Evolutionary conservation across 2,797 vertebrate species (phyloP).

Genomic region (Tadarida brasiliensis): DNA sequence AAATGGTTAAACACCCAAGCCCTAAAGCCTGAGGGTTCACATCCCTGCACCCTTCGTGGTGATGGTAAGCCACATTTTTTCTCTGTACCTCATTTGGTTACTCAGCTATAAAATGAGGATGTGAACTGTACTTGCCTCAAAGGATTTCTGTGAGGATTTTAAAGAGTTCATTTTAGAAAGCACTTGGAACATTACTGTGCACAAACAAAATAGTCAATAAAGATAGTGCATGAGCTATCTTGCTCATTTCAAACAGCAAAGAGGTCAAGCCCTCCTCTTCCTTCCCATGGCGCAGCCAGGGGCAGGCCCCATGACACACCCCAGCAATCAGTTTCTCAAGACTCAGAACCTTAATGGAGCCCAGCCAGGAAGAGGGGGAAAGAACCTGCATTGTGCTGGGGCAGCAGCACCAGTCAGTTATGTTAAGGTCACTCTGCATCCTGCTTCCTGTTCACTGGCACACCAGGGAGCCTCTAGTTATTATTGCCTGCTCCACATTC

Average conservation of each 20-base stretch:
- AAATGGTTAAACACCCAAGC: background rate
- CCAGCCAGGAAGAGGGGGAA: background rate
- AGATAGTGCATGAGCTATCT: background rate
- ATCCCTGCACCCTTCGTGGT: background rate
- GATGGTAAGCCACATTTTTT: background rate
- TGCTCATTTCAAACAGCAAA: conserved; percentile 33
- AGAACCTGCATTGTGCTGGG: fast-evolving
- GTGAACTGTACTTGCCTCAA: background rate
- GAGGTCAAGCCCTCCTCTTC: background rate
- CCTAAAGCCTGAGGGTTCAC: background rate
- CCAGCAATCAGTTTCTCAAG: background rate
- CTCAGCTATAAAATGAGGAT: background rate
- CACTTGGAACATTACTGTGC: background rate
- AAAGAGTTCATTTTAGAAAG: conserved; percentile 36
- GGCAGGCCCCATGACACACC: background rate
- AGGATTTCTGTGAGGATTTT: background rate
- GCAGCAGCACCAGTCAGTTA: background rate
- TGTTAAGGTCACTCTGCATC: background rate
- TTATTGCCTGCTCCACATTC: background rate
- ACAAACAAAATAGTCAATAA: background rate
- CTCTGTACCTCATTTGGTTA: background rate
- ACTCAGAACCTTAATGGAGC: background rate
- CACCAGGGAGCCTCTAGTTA: background rate
- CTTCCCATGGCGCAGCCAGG: background rate
- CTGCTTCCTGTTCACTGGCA: background rate